Percentiles rank a stretch among this genome's conserved stretches.
These are phyloP conservation scores for Aurelia aurita DNA, from an alignment of 30 jellyfish, hydroid and myxozoan genomes.

Conservation along the genomic window DNA sequence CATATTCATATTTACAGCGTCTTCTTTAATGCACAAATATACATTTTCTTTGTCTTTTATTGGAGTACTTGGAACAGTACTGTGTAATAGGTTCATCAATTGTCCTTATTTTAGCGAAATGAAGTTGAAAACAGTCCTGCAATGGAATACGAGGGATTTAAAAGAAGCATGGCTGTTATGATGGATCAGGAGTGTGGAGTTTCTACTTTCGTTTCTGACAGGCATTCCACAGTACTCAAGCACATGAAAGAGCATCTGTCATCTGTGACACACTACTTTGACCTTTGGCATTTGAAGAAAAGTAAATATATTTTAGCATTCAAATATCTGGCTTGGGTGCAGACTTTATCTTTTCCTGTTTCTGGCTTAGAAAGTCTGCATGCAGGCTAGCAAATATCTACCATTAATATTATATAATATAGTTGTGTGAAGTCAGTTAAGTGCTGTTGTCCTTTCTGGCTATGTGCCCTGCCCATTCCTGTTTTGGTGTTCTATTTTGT, in stretches of 20 bases:
- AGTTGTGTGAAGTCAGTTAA: background rate
- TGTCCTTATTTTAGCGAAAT: conserved; percentile 1
- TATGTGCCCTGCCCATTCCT: no score
- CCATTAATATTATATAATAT: background rate
- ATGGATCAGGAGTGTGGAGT: conserved; percentile 12
- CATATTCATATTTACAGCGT: no score
- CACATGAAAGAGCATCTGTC: conserved; percentile 21
- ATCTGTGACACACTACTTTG: conserved; percentile 23
- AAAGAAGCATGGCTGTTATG: conserved; percentile 20
- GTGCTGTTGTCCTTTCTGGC: no score
- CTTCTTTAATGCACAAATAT: no score
- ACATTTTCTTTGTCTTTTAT: no score
- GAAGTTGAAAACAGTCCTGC: conserved; percentile 31
- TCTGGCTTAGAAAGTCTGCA: background rate
- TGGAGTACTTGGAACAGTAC: no score
- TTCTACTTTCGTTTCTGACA: conserved; percentile 19
- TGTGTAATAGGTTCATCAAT: no score
- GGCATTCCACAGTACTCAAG: conserved; percentile 17
- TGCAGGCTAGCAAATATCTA: background rate
- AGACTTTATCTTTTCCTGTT: background rate
- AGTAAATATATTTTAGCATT: background rate
- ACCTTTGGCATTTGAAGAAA: conserved; percentile 43
- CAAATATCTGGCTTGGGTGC: background rate
- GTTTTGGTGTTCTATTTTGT: no score
- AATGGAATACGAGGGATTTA: conserved; percentile 27